Base-by-base conservation (phyloP, 2,797 vertebrate genomes). In the Lindbergichthys nudifrons region DNA sequence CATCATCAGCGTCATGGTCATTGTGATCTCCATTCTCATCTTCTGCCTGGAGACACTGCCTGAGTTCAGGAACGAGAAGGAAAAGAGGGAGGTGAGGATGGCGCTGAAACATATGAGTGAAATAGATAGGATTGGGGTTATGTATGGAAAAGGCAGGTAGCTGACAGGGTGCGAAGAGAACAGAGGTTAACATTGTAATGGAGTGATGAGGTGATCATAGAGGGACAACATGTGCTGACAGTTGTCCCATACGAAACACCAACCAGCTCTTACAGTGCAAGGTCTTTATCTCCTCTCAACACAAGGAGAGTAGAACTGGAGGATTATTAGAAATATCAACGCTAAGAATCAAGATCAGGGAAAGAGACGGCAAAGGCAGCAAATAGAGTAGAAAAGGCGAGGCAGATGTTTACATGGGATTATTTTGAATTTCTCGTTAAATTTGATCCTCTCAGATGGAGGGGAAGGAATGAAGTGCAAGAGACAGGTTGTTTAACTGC, bases 31-130 rank as follows among this genome's bases (percentile, higher is more conserved):
- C 87, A 98, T 99, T 51, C 95, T 98, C 54, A 97, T 99, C 82
- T 99, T 99, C 95, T 99, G 97, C 84, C 82, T 99, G 45, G 97
- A 99, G 93, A 98, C 97, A 0, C 89, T 99, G 76, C 97, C 97
- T 0, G 97, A 97, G 80, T 99, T 99, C 90, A 96, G 95, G 66
- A 76, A 84, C 0, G 96, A 97, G 43, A 95, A 93, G 42, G 95
- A 97, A 7, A 74, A 65, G 58, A 86, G 92, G 78, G 94, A 95
- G 94, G 94, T 95, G 87, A 94, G 89, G 70, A 71, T 13, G 46
- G 51, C 51, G 45, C 47, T 46, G 42, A 72, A 50, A 64, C 67
- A 14, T 30, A 30, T 15, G 23, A 32, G n/a, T 12, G 30, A 76
- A 9, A n/a, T 23, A 41, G 12, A 36, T 39, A 60, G 46, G 60